Percentiles rank a stretch among this genome's conserved stretches.
Evolutionary conservation across 1,140 invertebrate genomes (phyloP).

Genomic region (Drosophila pseudoananassae): DNA sequence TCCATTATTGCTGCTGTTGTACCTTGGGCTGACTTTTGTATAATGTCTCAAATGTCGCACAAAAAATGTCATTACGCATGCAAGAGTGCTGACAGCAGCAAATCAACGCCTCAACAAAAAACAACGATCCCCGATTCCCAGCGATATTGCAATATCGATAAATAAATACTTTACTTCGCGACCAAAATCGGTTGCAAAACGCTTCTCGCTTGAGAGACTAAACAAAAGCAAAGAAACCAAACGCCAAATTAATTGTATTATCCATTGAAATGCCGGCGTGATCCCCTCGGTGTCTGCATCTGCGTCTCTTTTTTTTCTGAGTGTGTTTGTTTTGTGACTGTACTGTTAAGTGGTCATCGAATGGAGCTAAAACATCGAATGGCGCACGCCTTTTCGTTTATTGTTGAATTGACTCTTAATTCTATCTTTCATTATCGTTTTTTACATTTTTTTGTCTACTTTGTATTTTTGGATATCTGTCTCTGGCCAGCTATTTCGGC

Average conservation of each 20-base stretch:
- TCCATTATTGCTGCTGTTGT: constrained; percentile 4
- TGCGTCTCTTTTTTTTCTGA: not conserved
- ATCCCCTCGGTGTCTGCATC: not conserved
- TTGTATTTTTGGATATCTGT: not conserved
- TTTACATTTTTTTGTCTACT: not conserved
- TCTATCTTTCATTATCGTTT: not conserved
- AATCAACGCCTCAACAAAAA: constrained; percentile 34
- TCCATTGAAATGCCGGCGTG: constrained; percentile 33
- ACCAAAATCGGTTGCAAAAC: too few species aligned
- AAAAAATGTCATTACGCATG: constrained; percentile 61
- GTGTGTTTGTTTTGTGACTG: constrained; percentile 21
- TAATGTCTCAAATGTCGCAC: constrained; percentile 34
- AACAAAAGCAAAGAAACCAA: constrained; percentile 25
- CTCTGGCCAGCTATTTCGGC: not conserved
- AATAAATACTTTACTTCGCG: not conserved
- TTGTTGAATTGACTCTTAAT: constrained; percentile 1
- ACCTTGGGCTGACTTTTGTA: not conserved
- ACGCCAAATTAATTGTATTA: constrained; percentile 52
- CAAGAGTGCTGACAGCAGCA: constrained; percentile 55
- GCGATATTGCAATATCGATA: too few species aligned
- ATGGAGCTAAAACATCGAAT: constrained; percentile 14
- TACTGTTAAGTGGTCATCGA: constrained; percentile 22
- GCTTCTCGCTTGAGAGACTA: not conserved
- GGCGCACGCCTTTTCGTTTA: constrained; percentile 30
- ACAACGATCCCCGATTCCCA: not conserved